Evolutionary conservation across 2,797 vertebrate genomes (phyloP).

Genomic region (Hypotaenidia okinawae): DNA sequence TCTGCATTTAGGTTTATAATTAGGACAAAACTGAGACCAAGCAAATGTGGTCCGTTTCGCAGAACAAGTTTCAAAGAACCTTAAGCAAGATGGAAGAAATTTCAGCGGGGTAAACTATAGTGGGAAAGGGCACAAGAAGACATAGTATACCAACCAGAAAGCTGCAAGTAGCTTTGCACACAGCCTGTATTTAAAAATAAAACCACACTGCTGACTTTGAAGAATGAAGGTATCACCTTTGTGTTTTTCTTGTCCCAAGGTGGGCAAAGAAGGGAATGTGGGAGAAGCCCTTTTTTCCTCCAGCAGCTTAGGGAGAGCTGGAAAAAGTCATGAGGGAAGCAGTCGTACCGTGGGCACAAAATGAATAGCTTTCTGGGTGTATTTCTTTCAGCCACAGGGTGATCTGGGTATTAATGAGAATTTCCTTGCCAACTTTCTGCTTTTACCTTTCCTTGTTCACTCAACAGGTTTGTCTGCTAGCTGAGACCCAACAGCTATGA

Average conservation of each 20-base stretch:
- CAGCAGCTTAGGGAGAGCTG: neutral
- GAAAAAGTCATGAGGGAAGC: neutral
- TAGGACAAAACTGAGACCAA: constrained; percentile 69
- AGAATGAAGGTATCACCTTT: neutral
- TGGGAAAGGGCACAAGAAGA: constrained; percentile 37
- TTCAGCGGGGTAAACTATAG: neutral
- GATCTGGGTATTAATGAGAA: neutral
- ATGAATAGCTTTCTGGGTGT: neutral
- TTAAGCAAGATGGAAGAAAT: constrained; percentile 59
- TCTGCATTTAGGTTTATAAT: constrained; percentile 73
- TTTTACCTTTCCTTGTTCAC: neutral
- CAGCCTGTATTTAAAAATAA: constrained; percentile 46
- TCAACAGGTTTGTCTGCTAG: neutral
- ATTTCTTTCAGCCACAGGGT: neutral
- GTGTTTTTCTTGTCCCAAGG: neutral
- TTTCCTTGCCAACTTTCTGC: neutral
- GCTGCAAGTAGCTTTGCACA: constrained; percentile 6
- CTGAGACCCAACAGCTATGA: neutral
- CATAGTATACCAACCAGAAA: neutral
- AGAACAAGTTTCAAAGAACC: constrained; percentile 38
- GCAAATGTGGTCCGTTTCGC: constrained; percentile 20
- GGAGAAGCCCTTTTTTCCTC: neutral
- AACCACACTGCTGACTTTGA: constrained; percentile 13
- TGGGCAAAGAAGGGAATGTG: neutral
- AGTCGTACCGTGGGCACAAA: neutral